Evolutionary conservation across 2,888 invertebrate genomes (phyloP).

Genomic region (Lysandra bellargus): DNA sequence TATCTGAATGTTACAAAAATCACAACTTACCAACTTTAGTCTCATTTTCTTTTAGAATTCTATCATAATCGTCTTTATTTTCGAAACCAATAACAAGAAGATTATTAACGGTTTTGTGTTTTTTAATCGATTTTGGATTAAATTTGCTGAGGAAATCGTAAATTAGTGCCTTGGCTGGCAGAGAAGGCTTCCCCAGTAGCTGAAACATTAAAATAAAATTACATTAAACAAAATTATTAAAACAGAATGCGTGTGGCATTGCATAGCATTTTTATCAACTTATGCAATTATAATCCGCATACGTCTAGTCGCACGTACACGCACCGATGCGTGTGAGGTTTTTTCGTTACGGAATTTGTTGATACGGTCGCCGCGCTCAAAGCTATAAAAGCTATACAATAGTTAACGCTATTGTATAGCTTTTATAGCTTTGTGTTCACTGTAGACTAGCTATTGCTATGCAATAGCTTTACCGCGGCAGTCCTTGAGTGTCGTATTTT

Average conservation of each 20-base stretch:
- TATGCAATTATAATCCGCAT: no score
- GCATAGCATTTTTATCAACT: no score
- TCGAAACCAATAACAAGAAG: conserved; percentile 61
- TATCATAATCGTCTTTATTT: conserved; percentile 52
- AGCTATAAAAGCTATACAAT: no score
- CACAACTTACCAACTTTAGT: conserved; percentile 55
- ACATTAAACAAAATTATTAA: background rate
- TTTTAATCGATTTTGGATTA: conserved; percentile 61
- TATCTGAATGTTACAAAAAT: background rate
- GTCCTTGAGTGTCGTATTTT: no score
- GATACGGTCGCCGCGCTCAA: no score
- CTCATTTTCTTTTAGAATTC: conserved; percentile 53
- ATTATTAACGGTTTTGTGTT: conserved; percentile 58
- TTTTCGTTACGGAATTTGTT: no score
- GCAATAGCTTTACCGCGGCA: no score
- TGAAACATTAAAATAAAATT: conserved; percentile 35
- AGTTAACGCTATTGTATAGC: no score
- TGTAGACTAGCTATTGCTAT: no score
- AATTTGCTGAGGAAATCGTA: conserved; percentile 57
- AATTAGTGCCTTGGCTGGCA: conserved; percentile 61
- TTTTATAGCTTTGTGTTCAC: no score
- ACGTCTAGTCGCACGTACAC: no score
- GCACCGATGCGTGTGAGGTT: no score
- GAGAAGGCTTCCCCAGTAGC: conserved; percentile 56
- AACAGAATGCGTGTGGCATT: background rate